These are phyloP conservation scores for Alauda arvensis DNA, from an alignment of 2,797 vertebrate species.

Conservation along the genomic window DNA sequence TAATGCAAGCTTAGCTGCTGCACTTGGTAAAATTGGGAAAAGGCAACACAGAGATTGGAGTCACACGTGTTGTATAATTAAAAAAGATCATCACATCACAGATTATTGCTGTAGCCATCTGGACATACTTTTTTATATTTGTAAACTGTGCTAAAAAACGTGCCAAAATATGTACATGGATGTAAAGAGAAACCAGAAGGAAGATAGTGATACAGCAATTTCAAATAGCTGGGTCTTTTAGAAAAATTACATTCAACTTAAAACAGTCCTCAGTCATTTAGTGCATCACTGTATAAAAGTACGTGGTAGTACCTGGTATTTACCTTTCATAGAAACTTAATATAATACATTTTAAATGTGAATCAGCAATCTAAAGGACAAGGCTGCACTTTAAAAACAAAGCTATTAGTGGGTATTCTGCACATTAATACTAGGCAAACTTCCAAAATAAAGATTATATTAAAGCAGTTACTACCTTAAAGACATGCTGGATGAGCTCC, in stretches of 20 bases:
- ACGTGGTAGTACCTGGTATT: neutral
- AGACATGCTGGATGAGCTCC: neutral
- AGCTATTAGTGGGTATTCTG: neutral
- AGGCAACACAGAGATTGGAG: neutral
- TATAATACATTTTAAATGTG: neutral
- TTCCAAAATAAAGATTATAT: constrained; percentile 37
- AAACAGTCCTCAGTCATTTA: neutral
- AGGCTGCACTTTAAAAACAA: neutral
- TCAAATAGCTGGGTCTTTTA: neutral
- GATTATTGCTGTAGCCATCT: neutral
- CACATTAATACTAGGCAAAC: constrained; percentile 6
- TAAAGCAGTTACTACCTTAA: neutral
- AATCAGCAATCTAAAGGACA: neutral
- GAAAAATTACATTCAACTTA: neutral
- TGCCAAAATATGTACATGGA: neutral
- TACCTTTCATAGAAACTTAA: neutral
- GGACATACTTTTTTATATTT: neutral
- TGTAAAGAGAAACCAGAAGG: neutral
- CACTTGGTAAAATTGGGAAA: neutral
- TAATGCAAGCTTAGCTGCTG: neutral
- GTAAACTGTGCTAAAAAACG: neutral
- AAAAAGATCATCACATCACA: neutral
- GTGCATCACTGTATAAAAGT: neutral
- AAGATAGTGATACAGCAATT: neutral
- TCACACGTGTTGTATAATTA: neutral